Conservation (phyloP, 92 coral and sea anemone species). For the Porites rus region DNA sequence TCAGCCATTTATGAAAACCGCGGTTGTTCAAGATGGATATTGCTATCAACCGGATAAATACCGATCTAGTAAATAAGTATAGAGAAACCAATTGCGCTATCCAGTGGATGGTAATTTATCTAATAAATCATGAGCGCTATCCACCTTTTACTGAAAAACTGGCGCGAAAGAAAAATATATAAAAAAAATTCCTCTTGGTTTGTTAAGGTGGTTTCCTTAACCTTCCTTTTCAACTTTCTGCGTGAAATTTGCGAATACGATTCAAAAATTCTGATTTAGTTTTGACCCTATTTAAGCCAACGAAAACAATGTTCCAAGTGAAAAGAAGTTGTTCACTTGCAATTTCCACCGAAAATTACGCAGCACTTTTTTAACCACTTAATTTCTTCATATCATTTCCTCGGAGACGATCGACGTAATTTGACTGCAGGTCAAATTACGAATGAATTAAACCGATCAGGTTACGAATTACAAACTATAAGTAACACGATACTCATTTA, state of each 20-base stretch:
- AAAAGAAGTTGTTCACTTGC: background rate
- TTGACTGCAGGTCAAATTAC: background rate
- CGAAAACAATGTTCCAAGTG: background rate
- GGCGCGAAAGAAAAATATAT: no score
- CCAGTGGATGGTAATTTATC: background rate
- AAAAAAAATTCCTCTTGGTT: no score
- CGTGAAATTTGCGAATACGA: fast-evolving
- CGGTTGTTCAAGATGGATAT: background rate
- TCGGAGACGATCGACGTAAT: background rate
- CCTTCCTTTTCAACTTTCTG: no score
- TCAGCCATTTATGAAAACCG: no score
- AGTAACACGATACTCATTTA: background rate
- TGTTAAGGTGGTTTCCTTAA: no score
- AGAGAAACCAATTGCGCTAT: no score
- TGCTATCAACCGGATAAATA: no score
- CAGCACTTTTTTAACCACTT: background rate
- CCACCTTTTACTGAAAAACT: no score
- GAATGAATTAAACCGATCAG: background rate
- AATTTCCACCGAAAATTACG: background rate
- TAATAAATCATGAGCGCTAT: no score
- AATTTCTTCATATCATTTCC: background rate
- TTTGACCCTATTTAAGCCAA: no score
- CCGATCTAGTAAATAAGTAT: no score
- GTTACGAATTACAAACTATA: background rate
- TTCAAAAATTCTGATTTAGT: no score